Conservation (phyloP, 2,113 vertebrate genomes). For the Pagrus major region DNA sequence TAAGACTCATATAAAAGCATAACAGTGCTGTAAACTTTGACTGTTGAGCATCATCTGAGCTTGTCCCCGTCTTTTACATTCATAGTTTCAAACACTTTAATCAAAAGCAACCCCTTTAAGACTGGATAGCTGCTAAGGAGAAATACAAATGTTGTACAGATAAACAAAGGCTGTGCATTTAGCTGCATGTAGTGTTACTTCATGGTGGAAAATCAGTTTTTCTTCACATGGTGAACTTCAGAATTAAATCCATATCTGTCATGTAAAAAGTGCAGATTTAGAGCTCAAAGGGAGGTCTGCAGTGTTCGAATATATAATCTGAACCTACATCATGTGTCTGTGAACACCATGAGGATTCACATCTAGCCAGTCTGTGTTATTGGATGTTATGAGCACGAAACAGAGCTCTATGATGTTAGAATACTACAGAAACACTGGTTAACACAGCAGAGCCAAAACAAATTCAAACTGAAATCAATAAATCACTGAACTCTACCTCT, state of each 20-base stretch:
- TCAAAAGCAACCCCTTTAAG: neutral
- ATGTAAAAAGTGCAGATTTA: neutral
- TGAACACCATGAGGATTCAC: no score
- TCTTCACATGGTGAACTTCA: neutral
- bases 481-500: conserved; percentile 20
- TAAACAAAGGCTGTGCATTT: neutral
- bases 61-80: neutral
- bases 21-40: no score
- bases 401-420: conserved; percentile 3
- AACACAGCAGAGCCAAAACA: neutral
- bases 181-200: neutral
- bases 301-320: no score
- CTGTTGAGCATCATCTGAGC: neutral
- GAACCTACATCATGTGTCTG: neutral
- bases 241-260: neutral
- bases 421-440: conserved; percentile 4
- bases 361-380: neutral
- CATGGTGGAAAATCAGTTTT: neutral
- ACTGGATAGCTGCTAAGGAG: neutral
- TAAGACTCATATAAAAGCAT: neutral
- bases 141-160: neutral
- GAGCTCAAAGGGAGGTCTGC: neutral
- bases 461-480: neutral
- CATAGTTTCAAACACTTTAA: neutral
- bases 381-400: neutral